Percentiles rank a stretch among this genome's conserved stretches.
Conservation (phyloP, 2,888 invertebrate species). For the Xestobium rufovillosum region DNA sequence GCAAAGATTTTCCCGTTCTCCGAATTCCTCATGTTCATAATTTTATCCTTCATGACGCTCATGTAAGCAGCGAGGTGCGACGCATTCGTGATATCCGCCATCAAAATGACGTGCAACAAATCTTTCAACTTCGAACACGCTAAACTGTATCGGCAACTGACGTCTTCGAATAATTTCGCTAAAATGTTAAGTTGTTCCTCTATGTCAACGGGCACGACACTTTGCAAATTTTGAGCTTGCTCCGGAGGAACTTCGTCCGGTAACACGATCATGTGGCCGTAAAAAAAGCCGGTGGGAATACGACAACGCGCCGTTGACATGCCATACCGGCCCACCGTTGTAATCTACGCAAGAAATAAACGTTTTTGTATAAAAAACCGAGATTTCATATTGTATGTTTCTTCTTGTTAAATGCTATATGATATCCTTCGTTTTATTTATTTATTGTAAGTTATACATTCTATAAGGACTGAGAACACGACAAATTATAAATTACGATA, state of each 20-base stretch:
- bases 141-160: conserved; percentile 72
- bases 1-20: conserved; percentile 47
- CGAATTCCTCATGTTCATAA: conserved; percentile 30
- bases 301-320: conserved; percentile 85
- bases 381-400: no score
- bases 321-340: conserved; percentile 84
- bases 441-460: no score
- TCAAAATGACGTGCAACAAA: conserved; percentile 67
- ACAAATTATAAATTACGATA: no score
- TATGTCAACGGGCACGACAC: conserved; percentile 38
- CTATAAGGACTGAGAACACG: no score
- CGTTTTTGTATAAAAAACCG: no score
- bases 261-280: conserved; percentile 78
- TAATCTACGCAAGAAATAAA: conserved; percentile 56
- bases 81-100: conserved; percentile 73
- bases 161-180: conserved; percentile 67
- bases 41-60: conserved; percentile 43
- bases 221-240: conserved; percentile 33
- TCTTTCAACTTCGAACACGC: conserved; percentile 79
- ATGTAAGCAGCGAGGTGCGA: conserved; percentile 80
- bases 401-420: no score
- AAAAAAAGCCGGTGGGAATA: conserved; percentile 89
- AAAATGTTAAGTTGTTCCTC: conserved; percentile 58
- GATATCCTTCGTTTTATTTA: no score
- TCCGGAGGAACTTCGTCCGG: conserved; percentile 47